Conservation (phyloP, 2,888 invertebrate species). For the Tromatobia lineatoria region DNA sequence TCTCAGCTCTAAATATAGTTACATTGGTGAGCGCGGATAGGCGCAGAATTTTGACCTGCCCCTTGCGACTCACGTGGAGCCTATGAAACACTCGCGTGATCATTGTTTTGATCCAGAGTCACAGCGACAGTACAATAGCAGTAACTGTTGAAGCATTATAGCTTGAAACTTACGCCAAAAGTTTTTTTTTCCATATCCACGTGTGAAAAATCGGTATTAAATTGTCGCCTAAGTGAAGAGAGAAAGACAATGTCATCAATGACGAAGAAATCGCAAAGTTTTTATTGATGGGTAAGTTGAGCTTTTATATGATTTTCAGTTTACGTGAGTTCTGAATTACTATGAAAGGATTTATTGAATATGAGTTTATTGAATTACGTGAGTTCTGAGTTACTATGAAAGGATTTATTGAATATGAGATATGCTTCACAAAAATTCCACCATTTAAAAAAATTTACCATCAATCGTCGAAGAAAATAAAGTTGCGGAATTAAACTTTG, state of each 20-base stretch:
- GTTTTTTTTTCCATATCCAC: background rate
- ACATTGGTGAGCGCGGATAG: conserved; percentile 15
- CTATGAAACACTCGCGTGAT: conserved; percentile 11
- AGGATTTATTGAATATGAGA: no score
- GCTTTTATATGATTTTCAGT: conserved; percentile 21
- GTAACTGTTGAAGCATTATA: background rate
- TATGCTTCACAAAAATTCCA: no score
- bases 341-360: no score
- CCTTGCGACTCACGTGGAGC: conserved; percentile 42
- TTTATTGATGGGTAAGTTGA: conserved; percentile 49
- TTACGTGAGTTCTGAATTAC: no score
- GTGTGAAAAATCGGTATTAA: background rate
- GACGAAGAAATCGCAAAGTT: background rate
- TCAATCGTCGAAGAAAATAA: no score
- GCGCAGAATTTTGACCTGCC: conserved; percentile 22
- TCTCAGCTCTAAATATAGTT: conserved; percentile 56
- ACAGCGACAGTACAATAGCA: conserved; percentile 11
- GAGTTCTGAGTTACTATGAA: no score
- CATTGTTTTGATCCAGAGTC: conserved; percentile 17
- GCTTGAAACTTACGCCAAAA: background rate
- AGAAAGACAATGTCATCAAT: background rate
- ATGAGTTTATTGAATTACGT: no score
- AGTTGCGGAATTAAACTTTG: no score
- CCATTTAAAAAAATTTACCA: no score
- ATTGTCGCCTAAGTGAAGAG: background rate